Base-by-base conservation (phyloP, 2,797 vertebrate species). In the Furcifer pardalis region DNA sequence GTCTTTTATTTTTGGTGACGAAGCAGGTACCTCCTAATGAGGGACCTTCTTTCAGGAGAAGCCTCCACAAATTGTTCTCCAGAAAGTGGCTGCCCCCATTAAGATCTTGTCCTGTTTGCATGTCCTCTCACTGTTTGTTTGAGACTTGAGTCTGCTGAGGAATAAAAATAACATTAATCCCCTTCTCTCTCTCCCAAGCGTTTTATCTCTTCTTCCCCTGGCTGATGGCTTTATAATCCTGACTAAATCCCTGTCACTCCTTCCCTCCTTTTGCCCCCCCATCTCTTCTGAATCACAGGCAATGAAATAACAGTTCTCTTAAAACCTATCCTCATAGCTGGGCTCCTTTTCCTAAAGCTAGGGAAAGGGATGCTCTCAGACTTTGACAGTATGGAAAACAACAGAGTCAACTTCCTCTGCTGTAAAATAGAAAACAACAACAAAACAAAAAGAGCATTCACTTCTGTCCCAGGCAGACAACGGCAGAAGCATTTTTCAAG, bases 91-190 rank as follows among this genome's bases (percentile, higher is more conserved):
- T 42, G n/a, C 81, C 32, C 13, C 7, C 15, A 49, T 42, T 77
- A 77, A 83, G 82, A 83, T 9, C 79, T 72, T 19, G 25, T 25
- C 46, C 73, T 56, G 35, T 21, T 77, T 42, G 37, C 52, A 30
- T 46, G n/a, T 60, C 46, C n/a, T 65, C 86, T 42, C 49, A 0
- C 71, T 0, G 79, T 65, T 44, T 0, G 30, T 81, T 84, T 77
- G 35, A 60, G 75, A 78, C 77, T 76, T 77, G 35, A 73, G 37
- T 77, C 73, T 81, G 56, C 85, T 19, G 46, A 74, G 9, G 90
- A 94, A 94, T 94, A 96, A 95, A 96, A 95, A 95, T 94, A 95
- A 94, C 94, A 93, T 89, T 96, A 96, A 96, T 95, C 94, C 88
- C 85, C 89, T 85, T 83, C 42, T 0, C 89, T n/a, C n/a, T 91